These are phyloP conservation scores for Xanthorhoe spadicearia DNA, from an alignment of 2,888 invertebrate genomes.

Conservation along the genomic window DNA sequence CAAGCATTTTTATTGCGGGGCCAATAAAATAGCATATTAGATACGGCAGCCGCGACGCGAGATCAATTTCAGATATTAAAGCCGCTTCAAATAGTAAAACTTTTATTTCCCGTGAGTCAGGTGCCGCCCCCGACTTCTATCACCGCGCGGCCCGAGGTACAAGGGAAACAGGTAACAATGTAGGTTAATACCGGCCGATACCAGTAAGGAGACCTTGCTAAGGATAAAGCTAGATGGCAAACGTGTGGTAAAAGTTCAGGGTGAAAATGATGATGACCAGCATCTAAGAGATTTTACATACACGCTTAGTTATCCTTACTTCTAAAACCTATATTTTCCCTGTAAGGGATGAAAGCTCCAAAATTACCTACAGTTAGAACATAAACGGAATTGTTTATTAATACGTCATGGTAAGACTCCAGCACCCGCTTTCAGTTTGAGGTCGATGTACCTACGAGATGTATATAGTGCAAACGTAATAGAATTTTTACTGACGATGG, in stretches of 20 bases:
- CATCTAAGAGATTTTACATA: too few relatives aligned
- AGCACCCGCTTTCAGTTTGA: conserved; percentile 13
- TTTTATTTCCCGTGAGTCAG: conserved; percentile 68
- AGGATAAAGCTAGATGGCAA: too few relatives aligned
- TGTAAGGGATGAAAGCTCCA: too few relatives aligned
- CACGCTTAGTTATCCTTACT: too few relatives aligned
- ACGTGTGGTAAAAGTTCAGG: too few relatives aligned
- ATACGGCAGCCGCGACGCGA: conserved; percentile 40
- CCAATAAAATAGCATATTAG: conserved; percentile 57
- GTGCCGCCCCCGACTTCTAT: conserved; percentile 39
- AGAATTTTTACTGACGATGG: conserved; percentile 59
- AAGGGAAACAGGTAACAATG: conserved; percentile 2
- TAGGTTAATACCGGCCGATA: background rate
- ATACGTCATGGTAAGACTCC: too few relatives aligned
- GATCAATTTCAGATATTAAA: conserved; percentile 66
- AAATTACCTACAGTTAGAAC: too few relatives aligned
- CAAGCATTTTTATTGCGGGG: conserved; percentile 51
- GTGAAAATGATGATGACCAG: too few relatives aligned
- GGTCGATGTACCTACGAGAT: conserved; percentile 34
- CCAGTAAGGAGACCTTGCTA: too few relatives aligned
- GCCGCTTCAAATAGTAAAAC: conserved; percentile 62
- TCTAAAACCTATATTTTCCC: too few relatives aligned
- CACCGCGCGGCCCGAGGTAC: conserved; percentile 16
- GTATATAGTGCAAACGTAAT: conserved; percentile 56
- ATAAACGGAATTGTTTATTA: too few relatives aligned